Evolutionary conservation across 2,797 vertebrate species (phyloP).

Genomic region (Kryptopterus vitreolus): DNA sequence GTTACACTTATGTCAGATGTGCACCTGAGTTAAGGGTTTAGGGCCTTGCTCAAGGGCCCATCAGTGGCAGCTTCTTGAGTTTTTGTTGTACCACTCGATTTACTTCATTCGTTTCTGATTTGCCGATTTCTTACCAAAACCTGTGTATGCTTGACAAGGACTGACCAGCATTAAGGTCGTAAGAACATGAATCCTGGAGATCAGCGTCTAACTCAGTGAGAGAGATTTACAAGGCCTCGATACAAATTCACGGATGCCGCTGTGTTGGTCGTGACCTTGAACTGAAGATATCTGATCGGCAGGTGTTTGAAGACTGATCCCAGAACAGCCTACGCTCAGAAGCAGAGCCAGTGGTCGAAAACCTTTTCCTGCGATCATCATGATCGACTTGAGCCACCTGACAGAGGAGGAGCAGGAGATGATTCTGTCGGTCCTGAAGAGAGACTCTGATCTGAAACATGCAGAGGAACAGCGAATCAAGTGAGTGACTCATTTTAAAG

Average conservation of each 20-base stretch:
- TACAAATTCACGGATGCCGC: slow-evolving; percentile 12
- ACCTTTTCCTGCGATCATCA: slow-evolving; percentile 60
- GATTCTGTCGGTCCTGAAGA: slow-evolving; percentile 84
- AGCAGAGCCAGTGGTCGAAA: neutral
- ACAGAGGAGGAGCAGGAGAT: slow-evolving; percentile 87
- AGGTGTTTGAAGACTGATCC: neutral
- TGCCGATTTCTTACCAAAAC: no score
- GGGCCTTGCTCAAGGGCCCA: no score
- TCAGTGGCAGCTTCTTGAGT: no score
- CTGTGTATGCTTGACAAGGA: no score
- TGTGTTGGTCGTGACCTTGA: neutral
- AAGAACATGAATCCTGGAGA: no score
- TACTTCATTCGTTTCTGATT: no score
- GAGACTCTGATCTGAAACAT: slow-evolving; percentile 87
- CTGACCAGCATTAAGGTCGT: no score
- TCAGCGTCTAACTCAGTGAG: no score
- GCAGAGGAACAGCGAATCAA: slow-evolving; percentile 83
- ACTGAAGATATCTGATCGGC: slow-evolving; percentile 12
- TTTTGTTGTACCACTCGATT: no score
- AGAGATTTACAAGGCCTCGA: neutral
- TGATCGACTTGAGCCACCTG: slow-evolving; percentile 93
- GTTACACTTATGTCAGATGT: no score
- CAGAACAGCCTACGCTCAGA: neutral
- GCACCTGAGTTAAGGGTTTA: no score
- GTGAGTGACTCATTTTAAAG: slow-evolving; percentile 69